These are phyloP conservation scores for Rugalucina vietnamica DNA, from an alignment of 2,888 invertebrate species.

Conservation along the genomic window DNA sequence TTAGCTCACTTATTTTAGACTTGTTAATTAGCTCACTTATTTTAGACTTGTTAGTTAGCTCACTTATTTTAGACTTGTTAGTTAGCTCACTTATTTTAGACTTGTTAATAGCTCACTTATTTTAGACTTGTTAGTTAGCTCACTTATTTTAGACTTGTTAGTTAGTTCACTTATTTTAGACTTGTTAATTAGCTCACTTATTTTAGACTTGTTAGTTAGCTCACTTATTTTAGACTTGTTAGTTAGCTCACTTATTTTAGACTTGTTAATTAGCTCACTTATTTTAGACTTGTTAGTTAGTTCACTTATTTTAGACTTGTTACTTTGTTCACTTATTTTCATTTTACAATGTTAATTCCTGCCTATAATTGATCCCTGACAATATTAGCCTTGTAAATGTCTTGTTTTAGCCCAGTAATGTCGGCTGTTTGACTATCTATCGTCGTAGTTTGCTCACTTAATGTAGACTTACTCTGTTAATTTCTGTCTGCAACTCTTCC, in stretches of 20 bases:
- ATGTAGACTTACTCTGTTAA: constrained; percentile 66
- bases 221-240: constrained; percentile 59
- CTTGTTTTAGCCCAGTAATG: constrained; percentile 63
- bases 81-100: too few species aligned
- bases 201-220: constrained; percentile 68
- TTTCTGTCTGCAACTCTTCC: constrained; percentile 59
- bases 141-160: constrained; percentile 60
- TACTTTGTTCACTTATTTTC: too few species aligned
- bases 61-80: too few species aligned
- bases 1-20: too few species aligned
- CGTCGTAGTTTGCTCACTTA: too few species aligned
- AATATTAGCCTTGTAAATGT: constrained; percentile 62
- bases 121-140: constrained; percentile 61
- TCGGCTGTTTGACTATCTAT: constrained; percentile 68
- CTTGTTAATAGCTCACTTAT: constrained; percentile 65
- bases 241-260: too few species aligned
- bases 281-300: too few species aligned
- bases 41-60: too few species aligned
- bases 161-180: constrained; percentile 66
- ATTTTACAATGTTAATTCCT: constrained; percentile 68
- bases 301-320: too few species aligned
- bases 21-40: too few species aligned
- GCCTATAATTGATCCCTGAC: constrained; percentile 57
- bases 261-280: too few species aligned
- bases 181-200: constrained; percentile 60